phyloP scores from a whole-genome alignment of 2,888 invertebrate species.

The Tholera decimalis region DNA sequence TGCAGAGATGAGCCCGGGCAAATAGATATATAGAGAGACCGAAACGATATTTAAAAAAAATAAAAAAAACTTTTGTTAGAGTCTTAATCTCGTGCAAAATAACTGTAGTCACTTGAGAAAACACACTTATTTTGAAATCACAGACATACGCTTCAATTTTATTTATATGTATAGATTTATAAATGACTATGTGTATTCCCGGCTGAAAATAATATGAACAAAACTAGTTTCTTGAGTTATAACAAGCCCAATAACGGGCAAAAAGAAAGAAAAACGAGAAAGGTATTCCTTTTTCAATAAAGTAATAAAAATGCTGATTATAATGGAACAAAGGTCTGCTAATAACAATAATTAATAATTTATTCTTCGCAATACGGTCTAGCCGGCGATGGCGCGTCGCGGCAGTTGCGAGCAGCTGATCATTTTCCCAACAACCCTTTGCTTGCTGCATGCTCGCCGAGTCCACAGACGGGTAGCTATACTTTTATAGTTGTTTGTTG shows the following conservation, averaged over 20 bases:
- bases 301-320: neutral
- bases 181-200: neutral
- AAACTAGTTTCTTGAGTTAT: neutral
- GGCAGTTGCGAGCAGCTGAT: slow-evolving; percentile 44
- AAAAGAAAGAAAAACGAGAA: neutral
- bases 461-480: slow-evolving; percentile 27
- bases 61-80: no score
- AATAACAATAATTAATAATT: slow-evolving; percentile 11
- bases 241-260: neutral
- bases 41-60: no score
- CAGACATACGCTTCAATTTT: no score
- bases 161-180: neutral
- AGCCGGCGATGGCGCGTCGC: slow-evolving; percentile 10
- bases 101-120: no score
- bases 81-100: no score
- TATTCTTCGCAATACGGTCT: slow-evolving; percentile 26
- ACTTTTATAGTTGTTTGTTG: slow-evolving; percentile 2
- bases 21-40: no score
- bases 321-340: neutral
- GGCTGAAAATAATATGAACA: neutral
- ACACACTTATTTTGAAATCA: no score
- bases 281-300: neutral
- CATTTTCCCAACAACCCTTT: slow-evolving; percentile 57
- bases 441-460: slow-evolving; percentile 45
- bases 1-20: no score